Evolutionary conservation across 2,113 vertebrate species (phyloP), one percentile per base, ranked within the genome.

Genomic region (Struthio camelus): DNA sequence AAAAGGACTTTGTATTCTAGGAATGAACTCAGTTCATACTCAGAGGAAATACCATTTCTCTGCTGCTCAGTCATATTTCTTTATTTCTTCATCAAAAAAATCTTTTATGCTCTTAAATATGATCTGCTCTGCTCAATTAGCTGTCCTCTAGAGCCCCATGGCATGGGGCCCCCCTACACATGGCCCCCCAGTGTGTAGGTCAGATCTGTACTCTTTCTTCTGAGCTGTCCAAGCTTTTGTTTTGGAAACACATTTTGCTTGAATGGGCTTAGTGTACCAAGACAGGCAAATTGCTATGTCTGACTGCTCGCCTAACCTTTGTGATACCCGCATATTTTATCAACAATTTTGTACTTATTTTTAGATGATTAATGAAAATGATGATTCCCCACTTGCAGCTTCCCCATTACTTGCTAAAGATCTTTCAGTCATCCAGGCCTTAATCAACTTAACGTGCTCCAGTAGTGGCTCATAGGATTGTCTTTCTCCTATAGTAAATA

Each of bases 191-290:
- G 80, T 51, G 53, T 9, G 3, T 40, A 90, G 44, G 66, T 32
- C 56, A 62, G 71, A 46, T 75, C 58, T 83, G 64, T 23, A 34
- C 91, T 82, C 64, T 87, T 85, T 88, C 76, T 77, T 93, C 24
- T 46, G 72, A 86, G 79, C 73, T 93, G 85, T 25, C 85, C 46
- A 53, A 88, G 40, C 85, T 75, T 94, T 80, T 87, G 50, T 88
- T 96, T 91, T 87, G 85, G 73, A 93, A 94, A 88, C 48, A 51
- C 0, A 2, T 92, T 92, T 89, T 96, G 32, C 77, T 94, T 93
- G 50, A 67, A 53, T 96, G 82, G 46, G 16, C 22, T 36, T 58
- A 17, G 66, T 69, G 14, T 79, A 36, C 61, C 73, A 85, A 79
- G 70, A 3, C 8, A 92, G 78, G 89, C 8, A 73, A 86, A 82